These are phyloP conservation scores for Byasa hedistus DNA, from an alignment of 2,888 invertebrate genomes.

Conservation along the genomic window DNA sequence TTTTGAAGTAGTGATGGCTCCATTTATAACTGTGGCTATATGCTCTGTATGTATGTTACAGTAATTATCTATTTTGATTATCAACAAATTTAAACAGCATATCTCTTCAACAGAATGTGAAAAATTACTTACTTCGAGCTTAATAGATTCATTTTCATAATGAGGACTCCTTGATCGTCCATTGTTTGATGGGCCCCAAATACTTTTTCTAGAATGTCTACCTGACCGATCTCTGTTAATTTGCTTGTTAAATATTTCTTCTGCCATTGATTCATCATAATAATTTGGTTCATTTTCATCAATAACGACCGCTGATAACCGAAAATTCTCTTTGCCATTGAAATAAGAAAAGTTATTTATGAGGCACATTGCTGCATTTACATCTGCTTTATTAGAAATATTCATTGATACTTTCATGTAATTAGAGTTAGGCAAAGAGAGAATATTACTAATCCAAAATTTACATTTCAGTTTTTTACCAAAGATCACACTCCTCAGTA, in stretches of 20 bases:
- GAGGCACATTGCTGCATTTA: constrained; percentile 5
- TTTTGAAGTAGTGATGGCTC: too few relatives aligned
- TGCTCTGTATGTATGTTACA: too few relatives aligned
- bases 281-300: background rate
- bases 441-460: constrained; percentile 11
- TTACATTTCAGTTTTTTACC: constrained; percentile 13
- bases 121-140: constrained; percentile 36
- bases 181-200: background rate
- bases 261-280: background rate
- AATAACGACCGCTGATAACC: constrained; percentile 6
- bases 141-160: constrained; percentile 19
- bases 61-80: too few relatives aligned
- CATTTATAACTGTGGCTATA: too few relatives aligned
- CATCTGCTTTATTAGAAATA: background rate
- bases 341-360: constrained; percentile 19
- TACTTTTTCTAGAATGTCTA: background rate
- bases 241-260: background rate
- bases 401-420: constrained; percentile 4
- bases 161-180: constrained; percentile 27
- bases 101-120: too few relatives aligned
- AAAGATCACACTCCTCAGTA: constrained; percentile 4
- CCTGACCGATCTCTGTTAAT: background rate
- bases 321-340: constrained; percentile 1
- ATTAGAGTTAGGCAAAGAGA: constrained; percentile 1
- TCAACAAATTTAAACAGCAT: too few relatives aligned